Base-by-base conservation (phyloP, 2,888 invertebrate species). In the Celastrina argiolus region DNA sequence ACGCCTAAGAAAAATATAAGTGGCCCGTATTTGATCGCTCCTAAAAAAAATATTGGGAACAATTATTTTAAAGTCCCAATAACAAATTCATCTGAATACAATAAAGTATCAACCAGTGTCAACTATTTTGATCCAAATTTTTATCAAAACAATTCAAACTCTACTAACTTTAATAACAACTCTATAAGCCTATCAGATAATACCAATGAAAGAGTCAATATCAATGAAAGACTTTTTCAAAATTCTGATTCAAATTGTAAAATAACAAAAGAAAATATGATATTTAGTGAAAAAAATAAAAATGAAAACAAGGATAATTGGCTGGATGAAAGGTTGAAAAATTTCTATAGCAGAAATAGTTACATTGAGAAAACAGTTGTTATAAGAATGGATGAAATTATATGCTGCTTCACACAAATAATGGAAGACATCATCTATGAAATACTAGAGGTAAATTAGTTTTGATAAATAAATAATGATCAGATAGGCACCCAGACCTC, bases 391-490 rank as follows among this genome's bases (percentile, higher is more conserved):
- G 81, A 82, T 0, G 88, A 88, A 70, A 82, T 75, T 71, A 63
- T 79, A 0, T 87, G 85, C 67, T 70, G 69, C n/a, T 83, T 77
- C 22, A 74, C 68, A 1, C 88, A 87, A 68, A 78, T 81, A 2
- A 79, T 88, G 78, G 88, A 88, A 45, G 78, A 82, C 12, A 68
- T 72, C 0, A 65, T 87, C 2, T 65, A 72, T 7, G 68, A 74
- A 26, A n/a, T 84, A n/a, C 71, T 85, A 41, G 70, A 74, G 78
- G 85, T 85, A 72, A 42, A 18, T 61, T 39, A 45, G 8, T 45
- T 8, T 45, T 63, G 26, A 12, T 42, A 12, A 18, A 34, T 26
- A 1, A n/a, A n/a, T n/a, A n/a, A n/a, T n/a, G n/a, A n/a, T n/a
- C n/a, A n/a, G n/a, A n/a, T n/a, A n/a, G n/a, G n/a, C n/a, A n/a